Percentiles rank a stretch among this genome's conserved stretches.
phyloP scores from a whole-genome alignment of 2,113 vertebrate species.

The Aphelocoma coerulescens region DNA sequence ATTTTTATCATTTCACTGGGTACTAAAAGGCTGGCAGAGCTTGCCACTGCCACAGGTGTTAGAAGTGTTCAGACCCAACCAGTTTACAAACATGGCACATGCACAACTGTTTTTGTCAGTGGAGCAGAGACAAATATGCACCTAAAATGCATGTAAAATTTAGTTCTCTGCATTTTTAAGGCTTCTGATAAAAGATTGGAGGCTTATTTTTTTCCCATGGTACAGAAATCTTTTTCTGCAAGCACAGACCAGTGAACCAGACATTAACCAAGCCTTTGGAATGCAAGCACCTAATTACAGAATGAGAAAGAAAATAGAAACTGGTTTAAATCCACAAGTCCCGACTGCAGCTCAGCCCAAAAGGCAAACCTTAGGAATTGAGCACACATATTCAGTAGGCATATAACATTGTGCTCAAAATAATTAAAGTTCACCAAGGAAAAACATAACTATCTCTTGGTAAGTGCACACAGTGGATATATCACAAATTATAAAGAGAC shows the following conservation, averaged over 20 bases:
- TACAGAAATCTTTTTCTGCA: background rate
- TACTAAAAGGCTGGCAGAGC: background rate
- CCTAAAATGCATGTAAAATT: background rate
- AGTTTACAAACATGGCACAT: background rate
- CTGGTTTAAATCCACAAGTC: background rate
- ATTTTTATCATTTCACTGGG: conserved; percentile 17
- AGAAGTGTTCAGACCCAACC: background rate
- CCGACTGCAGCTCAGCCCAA: background rate
- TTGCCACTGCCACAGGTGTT: conserved; percentile 37
- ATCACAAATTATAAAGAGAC: background rate
- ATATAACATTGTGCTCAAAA: conserved; percentile 11
- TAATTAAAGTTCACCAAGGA: background rate
- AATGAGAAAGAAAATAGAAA: background rate
- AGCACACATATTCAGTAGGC: background rate
- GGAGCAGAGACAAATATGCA: conserved; percentile 6
- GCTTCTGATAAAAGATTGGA: background rate
- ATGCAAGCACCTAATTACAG: background rate
- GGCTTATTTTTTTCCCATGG: background rate
- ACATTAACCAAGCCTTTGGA: conserved; percentile 21
- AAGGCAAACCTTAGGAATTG: background rate
- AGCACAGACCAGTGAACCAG: background rate
- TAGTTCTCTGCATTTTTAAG: background rate
- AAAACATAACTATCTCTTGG: background rate
- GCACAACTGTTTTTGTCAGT: background rate
- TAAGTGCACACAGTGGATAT: background rate